Evolutionary conservation across 1,140 invertebrate species (phyloP).

Genomic region (Lycorma delicatula): DNA sequence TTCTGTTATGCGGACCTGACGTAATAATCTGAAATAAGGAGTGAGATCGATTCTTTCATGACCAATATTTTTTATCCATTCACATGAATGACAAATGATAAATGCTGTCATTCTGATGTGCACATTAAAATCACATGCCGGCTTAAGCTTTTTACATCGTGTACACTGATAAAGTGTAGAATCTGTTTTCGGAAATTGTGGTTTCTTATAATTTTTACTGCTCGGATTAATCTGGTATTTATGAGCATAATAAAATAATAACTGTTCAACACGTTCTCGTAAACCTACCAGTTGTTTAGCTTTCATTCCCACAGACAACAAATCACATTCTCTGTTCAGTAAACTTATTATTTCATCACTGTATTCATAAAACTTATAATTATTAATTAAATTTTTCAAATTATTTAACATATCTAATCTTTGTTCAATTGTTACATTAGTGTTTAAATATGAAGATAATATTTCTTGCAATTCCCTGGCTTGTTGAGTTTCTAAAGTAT

Average conservation of each 20-base stretch:
- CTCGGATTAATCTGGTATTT: constrained; percentile 23
- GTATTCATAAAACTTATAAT: constrained; percentile 38
- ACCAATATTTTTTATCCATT: constrained; percentile 23
- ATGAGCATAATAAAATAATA: constrained; percentile 21
- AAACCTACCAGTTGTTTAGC: constrained; percentile 43
- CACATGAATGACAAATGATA: constrained; percentile 21
- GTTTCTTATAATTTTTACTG: constrained; percentile 4
- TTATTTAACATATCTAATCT: constrained; percentile 47
- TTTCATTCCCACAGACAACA: constrained; percentile 44
- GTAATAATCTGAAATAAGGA: constrained; percentile 22
- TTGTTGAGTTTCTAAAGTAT: constrained; percentile 54
- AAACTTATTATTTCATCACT: constrained; percentile 46
- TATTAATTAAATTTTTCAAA: constrained; percentile 46
- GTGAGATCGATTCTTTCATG: constrained; percentile 24
- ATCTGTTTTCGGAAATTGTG: constrained; percentile 4
- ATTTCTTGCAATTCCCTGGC: constrained; percentile 49
- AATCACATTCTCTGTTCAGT: constrained; percentile 50
- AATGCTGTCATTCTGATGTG: constrained; percentile 18
- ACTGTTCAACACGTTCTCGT: constrained; percentile 43
- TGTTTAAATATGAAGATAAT: constrained; percentile 45
- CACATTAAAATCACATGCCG: constrained; percentile 17
- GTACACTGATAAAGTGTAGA: constrained; percentile 16
- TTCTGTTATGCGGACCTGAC: constrained; percentile 19
- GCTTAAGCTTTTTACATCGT: constrained; percentile 21
- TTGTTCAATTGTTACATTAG: constrained; percentile 41